Conservation (phyloP, 1,140 invertebrate genomes). For the Drosophila funebris region DNA sequence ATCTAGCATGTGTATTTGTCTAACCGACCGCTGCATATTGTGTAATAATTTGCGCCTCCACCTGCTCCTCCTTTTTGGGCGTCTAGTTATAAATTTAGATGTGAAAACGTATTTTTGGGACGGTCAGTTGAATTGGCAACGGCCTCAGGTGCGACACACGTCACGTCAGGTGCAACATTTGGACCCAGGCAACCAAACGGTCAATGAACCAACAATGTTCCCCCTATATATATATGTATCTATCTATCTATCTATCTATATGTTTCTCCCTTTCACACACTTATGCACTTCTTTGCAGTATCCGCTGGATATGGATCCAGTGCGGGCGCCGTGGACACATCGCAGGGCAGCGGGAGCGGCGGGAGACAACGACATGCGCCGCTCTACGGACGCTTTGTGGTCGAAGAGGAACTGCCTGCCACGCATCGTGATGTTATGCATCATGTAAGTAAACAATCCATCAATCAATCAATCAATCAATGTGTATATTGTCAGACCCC, state of each 20-base stretch:
- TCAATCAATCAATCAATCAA: neutral
- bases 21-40: constrained; percentile 55
- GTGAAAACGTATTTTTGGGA: constrained; percentile 33
- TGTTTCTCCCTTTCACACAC: neutral
- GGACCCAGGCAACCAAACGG: constrained; percentile 8
- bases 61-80: constrained; percentile 11
- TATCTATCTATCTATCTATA: neutral
- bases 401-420: constrained; percentile 90
- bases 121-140: constrained; percentile 30
- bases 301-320: constrained; percentile 82
- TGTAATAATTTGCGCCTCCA: constrained; percentile 71
- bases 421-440: constrained; percentile 84
- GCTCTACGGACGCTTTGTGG: constrained; percentile 93
- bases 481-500: neutral
- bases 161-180: constrained; percentile 34
- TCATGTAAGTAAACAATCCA: constrained; percentile 70
- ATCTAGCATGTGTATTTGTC: neutral
- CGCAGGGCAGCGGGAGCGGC: constrained; percentile 61
- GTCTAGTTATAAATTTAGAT: constrained; percentile 68
- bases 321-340: constrained; percentile 67
- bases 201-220: constrained; percentile 49
- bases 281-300: constrained; percentile 64
- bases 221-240: too few relatives aligned
- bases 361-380: constrained; percentile 87
- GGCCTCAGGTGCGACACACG: constrained; percentile 34